Evolutionary conservation across 2,888 invertebrate genomes (phyloP), one percentile per base, ranked within the genome.

Genomic region (Caenorhabditis sinica): DNA sequence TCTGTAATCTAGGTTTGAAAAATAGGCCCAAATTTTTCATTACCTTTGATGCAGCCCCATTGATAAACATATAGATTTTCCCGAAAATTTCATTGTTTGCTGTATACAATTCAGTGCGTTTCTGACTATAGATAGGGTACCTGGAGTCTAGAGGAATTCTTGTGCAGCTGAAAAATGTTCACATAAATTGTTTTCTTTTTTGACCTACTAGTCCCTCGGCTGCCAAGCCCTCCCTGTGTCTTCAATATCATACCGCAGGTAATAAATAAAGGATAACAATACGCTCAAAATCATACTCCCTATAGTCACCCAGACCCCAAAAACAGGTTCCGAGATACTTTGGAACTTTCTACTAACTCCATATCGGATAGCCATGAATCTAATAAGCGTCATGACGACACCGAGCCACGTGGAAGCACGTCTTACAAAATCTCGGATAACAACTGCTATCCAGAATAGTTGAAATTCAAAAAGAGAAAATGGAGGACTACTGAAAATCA

Each of bases 151-250:
- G 15, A 28, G 13, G 23, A 11, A 28, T 56, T 9, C 15, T 17
- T n/a, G 20, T 9, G 25, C 56, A 56, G 28, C 56, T 56, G 56
- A 56, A 56, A 56, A n/a, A n/a, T n/a, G n/a, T n/a, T n/a, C n/a
- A n/a, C n/a, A 56, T 40, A 13, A 6, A 40, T 51, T 51, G 4
- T 36, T 36, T 4, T 6, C 4, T 4, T 6, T 36, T 36, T 36
- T 6, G 33, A 36, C 53, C 15, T 5, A 56, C 56, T 3, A 49
- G 20, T n/a, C 13, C 23, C 13, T 43, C 9, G 63, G 63, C 25
- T 40, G 13, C 63, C 63, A 63, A 40, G 9, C 28, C 17, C 28
- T 49, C 5, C 15, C 25, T 17, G n/a, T n/a, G n/a, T 28, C 28
- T 17, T 25, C 25, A 66, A 49, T 40, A 9, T 63, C n/a, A 17